Conservation (phyloP, 2,113 vertebrate species). For the Catharus bicknelli region DNA sequence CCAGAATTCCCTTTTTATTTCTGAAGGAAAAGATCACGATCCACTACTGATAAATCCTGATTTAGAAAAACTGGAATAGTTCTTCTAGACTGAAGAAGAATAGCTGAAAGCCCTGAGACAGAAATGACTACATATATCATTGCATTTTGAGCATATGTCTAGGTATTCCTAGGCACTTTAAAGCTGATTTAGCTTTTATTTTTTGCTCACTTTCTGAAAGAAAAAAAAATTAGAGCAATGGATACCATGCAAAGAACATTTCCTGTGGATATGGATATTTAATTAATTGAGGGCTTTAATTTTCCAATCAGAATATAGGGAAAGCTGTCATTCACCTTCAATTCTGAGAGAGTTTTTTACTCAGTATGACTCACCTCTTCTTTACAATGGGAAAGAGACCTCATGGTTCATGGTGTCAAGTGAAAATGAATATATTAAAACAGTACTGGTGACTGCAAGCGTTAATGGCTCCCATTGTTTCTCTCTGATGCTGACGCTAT, state of each 20-base stretch:
- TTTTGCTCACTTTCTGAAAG: neutral
- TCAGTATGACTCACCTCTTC: neutral
- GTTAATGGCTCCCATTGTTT: constrained; percentile 4
- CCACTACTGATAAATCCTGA: neutral
- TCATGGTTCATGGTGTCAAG: neutral
- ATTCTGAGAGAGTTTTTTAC: neutral
- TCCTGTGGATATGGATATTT: neutral
- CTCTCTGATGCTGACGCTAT: neutral
- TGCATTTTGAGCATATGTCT: neutral
- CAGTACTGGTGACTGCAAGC: neutral
- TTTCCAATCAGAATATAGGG: neutral
- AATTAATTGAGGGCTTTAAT: neutral
- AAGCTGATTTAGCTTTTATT: neutral
- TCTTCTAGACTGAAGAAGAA: neutral
- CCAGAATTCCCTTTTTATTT: neutral
- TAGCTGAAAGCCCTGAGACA: neutral
- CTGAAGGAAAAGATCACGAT: neutral
- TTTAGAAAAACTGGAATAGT: neutral
- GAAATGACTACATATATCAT: neutral
- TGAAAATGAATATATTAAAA: neutral
- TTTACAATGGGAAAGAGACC: neutral
- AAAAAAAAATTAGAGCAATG: neutral
- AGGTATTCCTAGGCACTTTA: neutral
- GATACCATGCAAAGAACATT: neutral
- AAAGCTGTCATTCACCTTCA: neutral